Evolutionary conservation across 2,797 vertebrate species (phyloP).

Genomic region (Zenarchopterus dispar): DNA sequence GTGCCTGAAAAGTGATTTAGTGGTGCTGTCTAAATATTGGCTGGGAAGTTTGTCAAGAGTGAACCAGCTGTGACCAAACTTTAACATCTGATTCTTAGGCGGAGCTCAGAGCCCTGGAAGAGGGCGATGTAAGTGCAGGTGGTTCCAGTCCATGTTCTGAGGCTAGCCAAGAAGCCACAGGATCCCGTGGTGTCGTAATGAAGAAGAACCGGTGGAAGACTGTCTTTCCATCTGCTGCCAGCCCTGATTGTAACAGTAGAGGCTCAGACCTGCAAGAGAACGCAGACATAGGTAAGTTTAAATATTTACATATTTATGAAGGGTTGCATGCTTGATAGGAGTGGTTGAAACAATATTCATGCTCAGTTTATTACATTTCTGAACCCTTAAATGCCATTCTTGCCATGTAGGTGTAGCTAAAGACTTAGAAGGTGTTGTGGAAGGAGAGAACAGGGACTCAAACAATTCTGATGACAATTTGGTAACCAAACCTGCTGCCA

Average conservation of each 20-base stretch:
- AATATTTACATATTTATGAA: not conserved
- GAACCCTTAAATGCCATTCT: not conserved
- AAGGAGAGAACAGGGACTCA: conserved; percentile 79
- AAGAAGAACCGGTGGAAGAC: conserved; percentile 94
- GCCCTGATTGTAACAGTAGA: conserved; percentile 89
- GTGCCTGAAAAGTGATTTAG: not conserved
- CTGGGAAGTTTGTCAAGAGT: not conserved
- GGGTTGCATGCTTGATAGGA: not conserved
- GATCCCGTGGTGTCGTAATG: conserved; percentile 73
- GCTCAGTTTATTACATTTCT: not conserved
- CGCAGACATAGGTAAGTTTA: conserved; percentile 68
- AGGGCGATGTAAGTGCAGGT: conserved; percentile 91
- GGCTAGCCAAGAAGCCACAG: conserved; percentile 86
- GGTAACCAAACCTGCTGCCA: conserved; percentile 74
- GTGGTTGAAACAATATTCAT: too few relatives aligned
- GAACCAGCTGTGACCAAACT: not conserved
- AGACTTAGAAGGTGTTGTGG: conserved; percentile 73
- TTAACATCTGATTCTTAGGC: conserved; percentile 80
- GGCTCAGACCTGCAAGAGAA: conserved; percentile 86
- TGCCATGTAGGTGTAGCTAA: conserved; percentile 68
- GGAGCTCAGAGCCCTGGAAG: conserved; percentile 94
- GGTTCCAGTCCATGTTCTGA: conserved; percentile 95
- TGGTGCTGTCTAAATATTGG: not conserved
- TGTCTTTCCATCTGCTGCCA: conserved; percentile 85
- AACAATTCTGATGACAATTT: conserved; percentile 83